phyloP scores from a whole-genome alignment of 2,888 invertebrate genomes.

The Amphipyra berbera region DNA sequence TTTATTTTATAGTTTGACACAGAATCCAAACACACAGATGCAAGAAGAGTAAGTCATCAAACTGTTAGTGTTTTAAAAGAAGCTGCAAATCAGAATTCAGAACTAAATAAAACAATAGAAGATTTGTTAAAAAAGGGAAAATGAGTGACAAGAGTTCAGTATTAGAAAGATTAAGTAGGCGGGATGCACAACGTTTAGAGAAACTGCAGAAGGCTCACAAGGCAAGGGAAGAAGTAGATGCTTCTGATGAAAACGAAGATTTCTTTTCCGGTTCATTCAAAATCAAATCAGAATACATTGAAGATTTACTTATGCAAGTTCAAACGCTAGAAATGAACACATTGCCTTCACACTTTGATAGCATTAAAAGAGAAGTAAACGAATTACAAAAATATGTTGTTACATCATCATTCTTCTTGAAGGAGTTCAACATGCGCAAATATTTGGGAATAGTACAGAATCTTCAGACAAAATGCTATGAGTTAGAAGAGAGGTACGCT shows the following conservation, averaged over 20 bases:
- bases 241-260: conserved; percentile 92
- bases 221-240: conserved; percentile 90
- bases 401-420: conserved; percentile 94
- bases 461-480: conserved; percentile 92
- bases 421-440: conserved; percentile 94
- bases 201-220: conserved; percentile 91
- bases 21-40: conserved; percentile 77
- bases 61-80: conserved; percentile 82
- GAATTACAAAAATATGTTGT: conserved; percentile 94
- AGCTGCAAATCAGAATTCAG: conserved; percentile 83
- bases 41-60: conserved; percentile 71
- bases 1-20: conserved; percentile 75
- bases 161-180: conserved; percentile 85
- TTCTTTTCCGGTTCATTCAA: conserved; percentile 93
- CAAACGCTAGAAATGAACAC: conserved; percentile 86
- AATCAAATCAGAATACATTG: conserved; percentile 91
- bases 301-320: conserved; percentile 89
- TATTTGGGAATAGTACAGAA: conserved; percentile 93
- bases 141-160: conserved; percentile 84
- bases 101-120: conserved; percentile 83
- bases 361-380: conserved; percentile 93
- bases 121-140: conserved; percentile 83
- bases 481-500: conserved; percentile 92
- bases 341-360: conserved; percentile 91
- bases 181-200: conserved; percentile 92